Conservation (phyloP, 92 coral and sea anemone genomes). For the Hydrozoanthus gracilis region DNA sequence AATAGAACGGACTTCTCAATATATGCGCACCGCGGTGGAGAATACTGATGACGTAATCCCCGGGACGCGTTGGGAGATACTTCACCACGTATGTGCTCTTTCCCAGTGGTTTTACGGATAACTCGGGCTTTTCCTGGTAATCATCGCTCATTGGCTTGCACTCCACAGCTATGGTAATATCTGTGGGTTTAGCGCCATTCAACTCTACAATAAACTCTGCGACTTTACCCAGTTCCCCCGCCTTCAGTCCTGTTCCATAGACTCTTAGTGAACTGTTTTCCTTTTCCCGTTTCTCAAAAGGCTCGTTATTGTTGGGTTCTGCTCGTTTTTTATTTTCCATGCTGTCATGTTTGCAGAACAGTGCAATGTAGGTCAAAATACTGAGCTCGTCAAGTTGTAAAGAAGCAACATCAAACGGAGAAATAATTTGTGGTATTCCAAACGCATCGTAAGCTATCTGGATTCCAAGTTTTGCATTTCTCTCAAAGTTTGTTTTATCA, state of each 20-base stretch:
- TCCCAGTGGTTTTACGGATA: constrained; percentile 88
- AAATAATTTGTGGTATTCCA: constrained; percentile 95
- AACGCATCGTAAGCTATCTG: constrained; percentile 92
- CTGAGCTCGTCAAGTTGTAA: constrained; percentile 93
- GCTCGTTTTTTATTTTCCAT: constrained; percentile 50
- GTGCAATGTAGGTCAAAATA: constrained; percentile 88
- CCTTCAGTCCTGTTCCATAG: constrained; percentile 84
- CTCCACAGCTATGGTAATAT: constrained; percentile 96
- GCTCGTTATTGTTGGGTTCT: constrained; percentile 43
- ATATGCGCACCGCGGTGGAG: constrained; percentile 92
- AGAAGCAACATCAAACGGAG: constrained; percentile 88
- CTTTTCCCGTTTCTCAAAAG: constrained; percentile 33
- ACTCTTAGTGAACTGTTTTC: constrained; percentile 70
- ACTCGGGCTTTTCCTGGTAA: constrained; percentile 84
- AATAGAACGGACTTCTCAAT: constrained; percentile 91
- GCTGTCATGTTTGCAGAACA: constrained; percentile 91
- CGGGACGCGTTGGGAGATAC: constrained; percentile 90
- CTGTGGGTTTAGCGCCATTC: constrained; percentile 93
- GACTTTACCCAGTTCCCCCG: constrained; percentile 89
- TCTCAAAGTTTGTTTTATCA: constrained; percentile 80
- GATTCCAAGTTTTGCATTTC: constrained; percentile 88
- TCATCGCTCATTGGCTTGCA: constrained; percentile 84
- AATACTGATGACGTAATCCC: constrained; percentile 91
- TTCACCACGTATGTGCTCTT: constrained; percentile 90
- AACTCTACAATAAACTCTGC: constrained; percentile 92